Percentiles rank a stretch among this genome's conserved stretches.
phyloP scores from a whole-genome alignment of 2,888 invertebrate species.

The Galeopsomyia nigrocyanea region DNA sequence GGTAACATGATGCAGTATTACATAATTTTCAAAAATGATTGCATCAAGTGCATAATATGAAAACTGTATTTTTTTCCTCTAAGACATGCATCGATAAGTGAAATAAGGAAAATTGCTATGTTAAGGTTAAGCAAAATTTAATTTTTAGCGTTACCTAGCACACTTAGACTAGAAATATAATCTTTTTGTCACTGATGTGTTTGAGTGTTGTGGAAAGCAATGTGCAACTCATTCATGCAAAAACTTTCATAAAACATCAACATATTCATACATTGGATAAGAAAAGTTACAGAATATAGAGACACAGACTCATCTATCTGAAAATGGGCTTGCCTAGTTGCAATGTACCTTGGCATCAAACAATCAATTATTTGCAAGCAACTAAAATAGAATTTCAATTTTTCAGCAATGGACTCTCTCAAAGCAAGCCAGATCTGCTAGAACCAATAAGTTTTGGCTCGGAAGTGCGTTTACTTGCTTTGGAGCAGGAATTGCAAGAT shows the following conservation, averaged over 20 bases:
- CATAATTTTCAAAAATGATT: slow-evolving; percentile 20
- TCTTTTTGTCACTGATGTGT: too few relatives aligned
- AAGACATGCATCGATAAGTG: slow-evolving; percentile 32
- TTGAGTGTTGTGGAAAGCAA: too few relatives aligned
- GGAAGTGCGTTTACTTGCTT: slow-evolving; percentile 65
- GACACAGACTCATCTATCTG: neutral
- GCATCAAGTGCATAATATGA: slow-evolving; percentile 15
- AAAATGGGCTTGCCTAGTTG: slow-evolving; percentile 6
- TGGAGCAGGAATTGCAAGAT: slow-evolving; percentile 67
- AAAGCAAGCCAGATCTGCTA: slow-evolving; percentile 64
- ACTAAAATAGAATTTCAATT: slow-evolving; percentile 2
- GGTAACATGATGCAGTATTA: slow-evolving; percentile 51
- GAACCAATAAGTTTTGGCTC: slow-evolving; percentile 67
- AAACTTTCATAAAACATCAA: too few relatives aligned
- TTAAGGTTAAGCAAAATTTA: slow-evolving; percentile 30
- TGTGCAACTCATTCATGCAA: too few relatives aligned
- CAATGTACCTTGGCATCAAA: neutral
- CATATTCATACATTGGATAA: too few relatives aligned
- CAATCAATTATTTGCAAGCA: slow-evolving; percentile 8
- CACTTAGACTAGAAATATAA: too few relatives aligned
- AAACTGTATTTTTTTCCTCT: slow-evolving; percentile 16
- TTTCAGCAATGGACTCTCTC: slow-evolving; percentile 59
- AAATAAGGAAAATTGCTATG: slow-evolving; percentile 20
- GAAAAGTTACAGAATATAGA: too few relatives aligned
- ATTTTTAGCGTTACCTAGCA: neutral